Base-by-base conservation (phyloP, 2,888 invertebrate species). In the Eupithecia subumbrata region DNA sequence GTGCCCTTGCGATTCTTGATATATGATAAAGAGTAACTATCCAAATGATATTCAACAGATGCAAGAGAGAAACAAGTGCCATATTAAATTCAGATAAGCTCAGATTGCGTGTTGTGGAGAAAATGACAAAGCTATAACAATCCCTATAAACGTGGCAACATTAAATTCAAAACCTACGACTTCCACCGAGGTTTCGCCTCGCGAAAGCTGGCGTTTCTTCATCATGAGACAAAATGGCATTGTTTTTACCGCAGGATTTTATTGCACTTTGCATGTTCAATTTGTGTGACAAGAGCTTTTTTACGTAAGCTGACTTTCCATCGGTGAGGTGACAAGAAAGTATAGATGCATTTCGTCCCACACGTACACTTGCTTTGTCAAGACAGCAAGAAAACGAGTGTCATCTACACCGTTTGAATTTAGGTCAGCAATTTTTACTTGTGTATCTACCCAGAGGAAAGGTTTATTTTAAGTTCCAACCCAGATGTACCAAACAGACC, bases 251-350 rank as follows among this genome's bases (percentile, higher is more conserved):
- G 56, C 75, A 80, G 75, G 73, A 78, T 78, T 80, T 78, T 78
- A 80, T 77, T 72, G 80, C 76, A 75, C 79, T 78, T 79, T 76
- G 79, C 84, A 79, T 85, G 85, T 85, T 82, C 85, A 86, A 85
- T 86, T 86, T 83, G 86, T 84, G 84, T 82, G 80, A 82, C 85
- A 81, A 77, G 73, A 82, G 75, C 78, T 78, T 83, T 83, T 82
- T 82, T 79, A 83, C 80, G 81, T 81, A 79, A 81, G 79, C 78
- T 72, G 73, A 73, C 85, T 86, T 84, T 86, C 60, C 25, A 60
- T 25, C 14, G 22, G 60, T 14, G 14, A 60, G 80, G 81, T 82
- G 79, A 79, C 79, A 77, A 78, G 52, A n/a, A 56, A 56, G 79
- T 25, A 25, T 60, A 80, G 79, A 76, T 22, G n/a, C 52, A 76